Conservation (phyloP, 2,113 vertebrate species). For the Phasianus colchicus region DNA sequence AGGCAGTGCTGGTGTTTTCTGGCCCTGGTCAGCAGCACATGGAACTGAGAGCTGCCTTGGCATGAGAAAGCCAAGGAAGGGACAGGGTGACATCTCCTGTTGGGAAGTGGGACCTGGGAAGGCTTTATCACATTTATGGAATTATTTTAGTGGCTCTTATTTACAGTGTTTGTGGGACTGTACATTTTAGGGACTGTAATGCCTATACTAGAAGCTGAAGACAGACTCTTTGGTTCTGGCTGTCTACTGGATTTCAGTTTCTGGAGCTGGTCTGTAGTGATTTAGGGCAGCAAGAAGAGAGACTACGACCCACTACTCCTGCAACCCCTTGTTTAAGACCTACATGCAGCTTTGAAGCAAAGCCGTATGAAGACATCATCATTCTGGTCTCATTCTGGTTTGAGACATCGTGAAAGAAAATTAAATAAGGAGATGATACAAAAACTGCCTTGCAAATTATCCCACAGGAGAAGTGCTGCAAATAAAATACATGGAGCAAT, state of each 20-base stretch:
- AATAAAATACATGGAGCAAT: neutral
- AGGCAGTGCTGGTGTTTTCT: rapidly evolving
- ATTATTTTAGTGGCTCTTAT: neutral
- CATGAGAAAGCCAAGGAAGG: neutral
- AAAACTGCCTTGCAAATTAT: slow-evolving; percentile 6
- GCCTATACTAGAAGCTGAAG: neutral
- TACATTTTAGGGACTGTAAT: neutral
- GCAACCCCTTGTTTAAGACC: neutral
- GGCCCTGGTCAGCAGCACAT: neutral
- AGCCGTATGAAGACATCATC: neutral
- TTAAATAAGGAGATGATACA: slow-evolving; percentile 28
- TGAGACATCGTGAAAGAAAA: slow-evolving; percentile 14
- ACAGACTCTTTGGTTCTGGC: neutral
- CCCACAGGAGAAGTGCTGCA: neutral
- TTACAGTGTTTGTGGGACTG: neutral
- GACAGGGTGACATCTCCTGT: rapidly evolving
- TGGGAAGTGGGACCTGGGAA: neutral
- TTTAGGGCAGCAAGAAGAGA: neutral
- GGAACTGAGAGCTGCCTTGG: neutral
- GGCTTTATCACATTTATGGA: rapidly evolving
- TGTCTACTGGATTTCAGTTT: neutral
- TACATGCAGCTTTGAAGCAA: neutral
- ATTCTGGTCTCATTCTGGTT: slow-evolving; percentile 21
- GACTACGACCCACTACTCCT: neutral
- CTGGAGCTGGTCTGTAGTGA: neutral